Conservation (phyloP, 2,797 vertebrate genomes). For the Pipistrellus pipistrellus region DNA sequence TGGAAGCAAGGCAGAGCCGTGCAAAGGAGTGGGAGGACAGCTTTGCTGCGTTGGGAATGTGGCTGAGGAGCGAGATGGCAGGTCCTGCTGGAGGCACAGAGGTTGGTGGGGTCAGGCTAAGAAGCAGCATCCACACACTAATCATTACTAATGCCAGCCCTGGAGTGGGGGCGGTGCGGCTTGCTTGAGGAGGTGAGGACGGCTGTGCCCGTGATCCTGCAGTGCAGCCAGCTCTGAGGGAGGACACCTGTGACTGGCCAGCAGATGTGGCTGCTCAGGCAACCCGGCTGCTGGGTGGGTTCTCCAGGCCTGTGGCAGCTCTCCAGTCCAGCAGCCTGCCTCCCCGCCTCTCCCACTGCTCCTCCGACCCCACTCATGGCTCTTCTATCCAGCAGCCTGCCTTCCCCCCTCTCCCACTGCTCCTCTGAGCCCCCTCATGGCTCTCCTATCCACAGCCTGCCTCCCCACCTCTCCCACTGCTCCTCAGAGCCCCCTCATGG, state of each 20-base stretch:
- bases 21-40: too few species aligned
- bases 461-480: too few species aligned
- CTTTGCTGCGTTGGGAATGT: not conserved
- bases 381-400: too few species aligned
- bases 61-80: not conserved
- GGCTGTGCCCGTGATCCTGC: not conserved
- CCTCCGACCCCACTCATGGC: too few species aligned
- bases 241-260: not conserved
- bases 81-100: not conserved
- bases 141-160: not conserved
- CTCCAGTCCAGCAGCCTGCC: not conserved
- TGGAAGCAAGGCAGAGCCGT: rapidly evolving
- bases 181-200: not conserved
- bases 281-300: not conserved
- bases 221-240: not conserved
- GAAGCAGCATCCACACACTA: rapidly evolving
- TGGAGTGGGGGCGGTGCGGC: not conserved
- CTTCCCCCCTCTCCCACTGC: too few species aligned
- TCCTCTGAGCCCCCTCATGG: too few species aligned
- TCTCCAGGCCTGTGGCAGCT: not conserved
- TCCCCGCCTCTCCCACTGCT: too few species aligned
- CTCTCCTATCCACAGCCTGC: too few species aligned
- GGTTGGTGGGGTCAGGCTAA: rapidly evolving
- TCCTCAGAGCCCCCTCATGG: too few species aligned
- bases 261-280: not conserved